Base-by-base conservation (phyloP, 2,113 vertebrate genomes). In the Tragelaphus scriptus region DNA sequence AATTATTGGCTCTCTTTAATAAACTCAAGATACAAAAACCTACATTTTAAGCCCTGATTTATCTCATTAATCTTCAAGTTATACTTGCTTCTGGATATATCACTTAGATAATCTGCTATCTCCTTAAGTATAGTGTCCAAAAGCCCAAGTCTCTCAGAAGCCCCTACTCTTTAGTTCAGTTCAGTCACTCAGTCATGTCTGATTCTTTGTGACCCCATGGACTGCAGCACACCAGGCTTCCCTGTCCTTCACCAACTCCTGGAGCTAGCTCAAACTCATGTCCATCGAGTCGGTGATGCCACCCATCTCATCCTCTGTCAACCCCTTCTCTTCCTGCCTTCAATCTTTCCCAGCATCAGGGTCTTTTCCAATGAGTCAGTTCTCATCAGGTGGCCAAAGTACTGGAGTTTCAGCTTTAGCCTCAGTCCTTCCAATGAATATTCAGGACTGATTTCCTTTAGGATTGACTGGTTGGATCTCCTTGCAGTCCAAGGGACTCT, bases 1-100 rank as follows among this genome's bases (percentile, higher is more conserved):
- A 94, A 95, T 81, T 81, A 47, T 81, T 91, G 90, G 87, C 87
- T 61, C 59, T 94, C n/a, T 96, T 15, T 90, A 23, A 85, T 81
- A 98, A 94, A 88, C 75, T 79, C 17, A 56, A 63, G 93, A 30
- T 47, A 15, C 9, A 77, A 95, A 86, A 89, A 36, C 82, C 68
- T 95, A 30, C 26, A 61, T 93, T 49, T 90, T 88, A 55, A 95
- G 65, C 23, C n/a, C 49, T 95, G 68, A 92, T 90, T 94, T 81
- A 96, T 92, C 51, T 85, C 23, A 58, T 65, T 93, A 32, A 71
- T 86, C 79, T 79, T 90, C 47, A 90, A 88, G 58, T 96, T 90
- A 75, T 65, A 81, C n/a, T 93, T 71, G 32, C 23, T 77, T 95
- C 58, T 53, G 56, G 51, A 40, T 61, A 75, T 51, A 95, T 85